Base-by-base conservation (phyloP, 2,888 invertebrate species). In the Troilus luridus region DNA sequence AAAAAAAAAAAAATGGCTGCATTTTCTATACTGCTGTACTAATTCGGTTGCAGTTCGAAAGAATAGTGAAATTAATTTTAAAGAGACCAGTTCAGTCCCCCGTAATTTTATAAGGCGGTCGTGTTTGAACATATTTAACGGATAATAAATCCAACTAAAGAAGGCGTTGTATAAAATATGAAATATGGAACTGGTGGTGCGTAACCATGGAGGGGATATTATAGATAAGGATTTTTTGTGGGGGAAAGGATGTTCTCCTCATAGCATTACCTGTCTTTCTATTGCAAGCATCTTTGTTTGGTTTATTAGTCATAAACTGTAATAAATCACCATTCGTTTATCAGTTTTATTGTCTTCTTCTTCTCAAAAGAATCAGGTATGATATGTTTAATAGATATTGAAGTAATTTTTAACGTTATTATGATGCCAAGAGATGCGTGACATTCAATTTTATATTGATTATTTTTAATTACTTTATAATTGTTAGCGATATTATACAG, bases 201-300 rank as follows among this genome's bases (percentile, higher is more conserved):
- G 67, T 56, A 58, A 6, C 10, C 24, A 24, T 54, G 77, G 88
- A 41, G 88, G 92, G 91, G 88, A 24, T 62, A 89, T 27, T 72
- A 17, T 14, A 92, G 92, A 92, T 92, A 92, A 92, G 91, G 91
- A 90, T 91, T 92, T 92, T 91, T 91, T 91, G 72, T 90, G 91
- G 91, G 91, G 85, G 91, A 81, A 85, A 81, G 72, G 58, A 72
- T 64, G 91, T 88, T 91, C 91, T 88, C 89, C 90, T 90, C 91
- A 91, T 91, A 91, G 91, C 91, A 89, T 91, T 91, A 92, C 92
- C 91, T 91, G 91, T 91, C 72, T 88, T 91, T 91, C 85, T 58
- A 81, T 88, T 27, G 92, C 85, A 62, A 88, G 88, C 88, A 88
- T 72, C 72, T 58, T 67, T 90, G 59, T 90, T 72, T 90, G 58